Conservation (phyloP, 2,888 invertebrate genomes). For the Drosophila melanosoma region DNA sequence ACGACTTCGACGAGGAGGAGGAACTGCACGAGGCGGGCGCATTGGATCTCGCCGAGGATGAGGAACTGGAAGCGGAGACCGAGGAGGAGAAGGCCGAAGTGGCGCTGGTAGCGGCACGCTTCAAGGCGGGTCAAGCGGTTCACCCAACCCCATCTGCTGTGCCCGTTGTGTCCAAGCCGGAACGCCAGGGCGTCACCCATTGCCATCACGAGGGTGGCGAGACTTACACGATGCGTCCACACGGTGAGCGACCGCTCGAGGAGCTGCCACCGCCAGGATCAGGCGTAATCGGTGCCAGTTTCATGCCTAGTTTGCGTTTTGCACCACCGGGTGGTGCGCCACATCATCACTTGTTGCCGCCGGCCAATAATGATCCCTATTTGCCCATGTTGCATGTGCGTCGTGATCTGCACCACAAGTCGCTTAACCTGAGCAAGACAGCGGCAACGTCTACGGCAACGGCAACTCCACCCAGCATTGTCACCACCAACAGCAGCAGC, state of each 20-base stretch:
- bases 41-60: slow-evolving; percentile 64
- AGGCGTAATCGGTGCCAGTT: slow-evolving; percentile 3
- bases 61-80: slow-evolving; percentile 64
- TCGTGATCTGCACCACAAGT: slow-evolving; percentile 89
- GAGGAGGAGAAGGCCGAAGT: slow-evolving; percentile 66
- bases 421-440: slow-evolving; percentile 73
- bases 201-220: slow-evolving; percentile 89
- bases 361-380: slow-evolving; percentile 79
- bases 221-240: slow-evolving; percentile 91
- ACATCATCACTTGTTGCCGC: slow-evolving; percentile 59
- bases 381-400: slow-evolving; percentile 90
- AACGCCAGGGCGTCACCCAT: slow-evolving; percentile 87
- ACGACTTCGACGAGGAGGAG: slow-evolving; percentile 78
- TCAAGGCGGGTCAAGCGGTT: slow-evolving; percentile 54
- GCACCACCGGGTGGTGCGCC: slow-evolving; percentile 49
- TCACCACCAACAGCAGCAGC: slow-evolving; percentile 60
- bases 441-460: neutral
- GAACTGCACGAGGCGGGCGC: slow-evolving; percentile 73
- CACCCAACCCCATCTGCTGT: slow-evolving; percentile 12
- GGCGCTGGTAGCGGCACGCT: slow-evolving; percentile 60
- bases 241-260: slow-evolving; percentile 85
- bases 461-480: slow-evolving; percentile 51
- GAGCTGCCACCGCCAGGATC: slow-evolving; percentile 43
- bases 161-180: slow-evolving; percentile 31
- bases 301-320: slow-evolving; percentile 47